Evolutionary conservation across 2,888 invertebrate species (phyloP).

Genomic region (Amphimallon solstitiale): DNA sequence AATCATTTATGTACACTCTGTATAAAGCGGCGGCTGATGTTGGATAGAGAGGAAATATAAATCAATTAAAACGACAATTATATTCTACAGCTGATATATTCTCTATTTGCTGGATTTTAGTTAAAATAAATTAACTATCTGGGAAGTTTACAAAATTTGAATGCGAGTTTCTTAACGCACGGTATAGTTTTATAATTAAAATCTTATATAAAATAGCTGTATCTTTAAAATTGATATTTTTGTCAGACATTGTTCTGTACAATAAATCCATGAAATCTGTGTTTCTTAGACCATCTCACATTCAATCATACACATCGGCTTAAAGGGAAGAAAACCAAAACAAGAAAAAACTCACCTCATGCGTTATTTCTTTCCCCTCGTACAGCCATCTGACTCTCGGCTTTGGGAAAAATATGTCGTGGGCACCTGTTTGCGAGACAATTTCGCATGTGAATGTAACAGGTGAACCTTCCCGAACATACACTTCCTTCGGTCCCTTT

Average conservation of each 20-base stretch:
- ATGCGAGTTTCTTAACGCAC: no score
- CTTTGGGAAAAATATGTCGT: slow-evolving; percentile 43
- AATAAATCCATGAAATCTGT: slow-evolving; percentile 27
- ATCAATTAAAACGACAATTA: no score
- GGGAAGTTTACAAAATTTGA: no score
- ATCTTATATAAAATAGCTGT: no score
- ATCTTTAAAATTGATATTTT: neutral
- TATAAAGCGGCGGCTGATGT: no score
- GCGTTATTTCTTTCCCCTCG: slow-evolving; percentile 67
- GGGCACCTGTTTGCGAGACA: slow-evolving; percentile 54
- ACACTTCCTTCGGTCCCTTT: slow-evolving; percentile 67
- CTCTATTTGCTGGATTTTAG: no score
- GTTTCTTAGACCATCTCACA: slow-evolving; percentile 6
- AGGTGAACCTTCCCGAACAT: slow-evolving; percentile 66
- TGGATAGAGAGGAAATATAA: no score
- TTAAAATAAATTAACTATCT: no score
- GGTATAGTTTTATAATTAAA: no score
- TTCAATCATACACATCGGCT: slow-evolving; percentile 5
- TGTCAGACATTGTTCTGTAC: neutral
- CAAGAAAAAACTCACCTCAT: slow-evolving; percentile 62
- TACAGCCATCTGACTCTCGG: slow-evolving; percentile 67
- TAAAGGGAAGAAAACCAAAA: neutral
- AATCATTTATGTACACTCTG: no score
- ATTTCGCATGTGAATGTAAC: slow-evolving; percentile 69
- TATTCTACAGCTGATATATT: no score